Percentiles rank a stretch among this genome's conserved stretches.
These are phyloP conservation scores for Vicugna pacos DNA, from an alignment of 2,113 vertebrate species.

Conservation along the genomic window DNA sequence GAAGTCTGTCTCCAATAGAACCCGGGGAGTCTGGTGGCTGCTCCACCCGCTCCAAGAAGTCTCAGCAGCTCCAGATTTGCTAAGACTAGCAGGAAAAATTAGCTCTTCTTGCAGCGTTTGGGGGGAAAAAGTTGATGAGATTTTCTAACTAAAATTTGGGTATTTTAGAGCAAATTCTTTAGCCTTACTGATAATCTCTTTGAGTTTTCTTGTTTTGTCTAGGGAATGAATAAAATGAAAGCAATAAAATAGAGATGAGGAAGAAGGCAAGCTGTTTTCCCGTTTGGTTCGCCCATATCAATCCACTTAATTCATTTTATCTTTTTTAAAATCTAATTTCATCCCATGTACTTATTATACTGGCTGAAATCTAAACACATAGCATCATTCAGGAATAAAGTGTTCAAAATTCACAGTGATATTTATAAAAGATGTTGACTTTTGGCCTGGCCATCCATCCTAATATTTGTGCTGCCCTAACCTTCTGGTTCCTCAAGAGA, in stretches of 20 bases:
- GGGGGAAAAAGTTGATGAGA: neutral
- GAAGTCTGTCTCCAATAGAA: slow-evolving; percentile 64
- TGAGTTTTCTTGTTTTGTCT: slow-evolving; percentile 49
- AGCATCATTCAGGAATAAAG: neutral
- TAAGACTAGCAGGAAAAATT: slow-evolving; percentile 1
- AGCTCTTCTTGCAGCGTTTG: neutral
- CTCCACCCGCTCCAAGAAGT: neutral
- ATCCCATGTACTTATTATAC: neutral
- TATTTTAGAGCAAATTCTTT: neutral
- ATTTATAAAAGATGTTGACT: neutral
- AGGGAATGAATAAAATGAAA: slow-evolving; percentile 48
- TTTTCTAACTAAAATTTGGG: slow-evolving; percentile 30
- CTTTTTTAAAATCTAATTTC: slow-evolving; percentile 16
- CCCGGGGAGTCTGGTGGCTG: slow-evolving; percentile 62
- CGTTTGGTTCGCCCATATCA: neutral
- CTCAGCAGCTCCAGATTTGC: slow-evolving; percentile 32
- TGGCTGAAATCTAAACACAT: neutral
- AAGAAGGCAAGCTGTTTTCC: neutral
- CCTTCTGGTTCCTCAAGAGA: slow-evolving; percentile 39
- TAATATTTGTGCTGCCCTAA: neutral
- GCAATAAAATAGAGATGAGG: neutral
- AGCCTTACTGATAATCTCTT: neutral
- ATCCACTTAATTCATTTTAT: neutral
- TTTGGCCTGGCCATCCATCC: neutral
- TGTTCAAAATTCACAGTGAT: neutral